Evolutionary conservation across 2,888 invertebrate genomes (phyloP).

Genomic region (Hermodice carunculata): DNA sequence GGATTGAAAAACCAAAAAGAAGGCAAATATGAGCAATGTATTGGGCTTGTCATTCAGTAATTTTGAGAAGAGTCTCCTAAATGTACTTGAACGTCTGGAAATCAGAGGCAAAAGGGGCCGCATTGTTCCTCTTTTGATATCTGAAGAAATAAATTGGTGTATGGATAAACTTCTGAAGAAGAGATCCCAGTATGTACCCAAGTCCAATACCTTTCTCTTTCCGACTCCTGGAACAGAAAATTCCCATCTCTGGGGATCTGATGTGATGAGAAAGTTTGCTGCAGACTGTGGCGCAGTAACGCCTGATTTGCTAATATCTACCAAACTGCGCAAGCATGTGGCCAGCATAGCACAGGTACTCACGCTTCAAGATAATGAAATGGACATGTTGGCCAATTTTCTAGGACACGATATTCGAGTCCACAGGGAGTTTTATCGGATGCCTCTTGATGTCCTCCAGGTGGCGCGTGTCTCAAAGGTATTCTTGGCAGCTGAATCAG

Average conservation of each 20-base stretch:
- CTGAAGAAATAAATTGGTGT: too few relatives aligned
- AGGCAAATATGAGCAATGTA: too few relatives aligned
- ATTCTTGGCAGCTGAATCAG: conserved; percentile 19
- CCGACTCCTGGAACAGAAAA: too few relatives aligned
- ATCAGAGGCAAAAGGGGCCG: too few relatives aligned
- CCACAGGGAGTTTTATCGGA: conserved; percentile 27
- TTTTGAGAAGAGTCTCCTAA: too few relatives aligned
- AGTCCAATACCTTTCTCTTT: too few relatives aligned
- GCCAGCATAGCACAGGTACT: conserved; percentile 31
- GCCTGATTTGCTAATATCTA: conserved; percentile 21
- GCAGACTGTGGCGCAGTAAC: background rate
- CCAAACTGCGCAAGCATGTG: conserved; percentile 33
- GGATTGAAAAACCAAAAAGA: too few relatives aligned
- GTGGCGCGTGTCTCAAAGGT: conserved; percentile 26
- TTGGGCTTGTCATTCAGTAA: too few relatives aligned
- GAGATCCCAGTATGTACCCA: too few relatives aligned
- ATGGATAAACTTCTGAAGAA: too few relatives aligned
- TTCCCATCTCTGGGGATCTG: conserved; percentile 5
- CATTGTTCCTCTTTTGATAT: too few relatives aligned
- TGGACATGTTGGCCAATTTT: conserved; percentile 27
- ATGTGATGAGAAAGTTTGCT: conserved; percentile 11
- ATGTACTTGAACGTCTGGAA: too few relatives aligned
- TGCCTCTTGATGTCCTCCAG: conserved; percentile 24
- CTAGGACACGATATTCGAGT: conserved; percentile 29
- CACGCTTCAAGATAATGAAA: conserved; percentile 26